These are phyloP conservation scores for Thunnus albacares DNA, from an alignment of 2,797 vertebrate species.

Conservation along the genomic window DNA sequence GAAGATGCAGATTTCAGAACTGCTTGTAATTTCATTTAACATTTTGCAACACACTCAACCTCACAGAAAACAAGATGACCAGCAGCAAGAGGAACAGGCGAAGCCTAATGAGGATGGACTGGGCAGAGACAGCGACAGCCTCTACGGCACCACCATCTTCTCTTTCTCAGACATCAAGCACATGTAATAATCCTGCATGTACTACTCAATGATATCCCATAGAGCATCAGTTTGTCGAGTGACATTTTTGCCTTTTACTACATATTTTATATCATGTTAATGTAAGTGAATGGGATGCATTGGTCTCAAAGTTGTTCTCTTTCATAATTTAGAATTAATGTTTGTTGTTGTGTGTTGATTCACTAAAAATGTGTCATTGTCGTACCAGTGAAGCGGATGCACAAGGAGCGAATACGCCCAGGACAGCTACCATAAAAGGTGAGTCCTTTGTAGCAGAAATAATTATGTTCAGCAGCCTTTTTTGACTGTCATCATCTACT, in stretches of 20 bases:
- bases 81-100: constrained; percentile 60
- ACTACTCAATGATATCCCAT: background rate
- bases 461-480: background rate
- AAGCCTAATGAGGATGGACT: constrained; percentile 51
- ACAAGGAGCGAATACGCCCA: constrained; percentile 33
- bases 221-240: background rate
- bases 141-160: constrained; percentile 84
- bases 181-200: constrained; percentile 72
- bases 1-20: background rate
- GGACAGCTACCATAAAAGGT: constrained; percentile 55
- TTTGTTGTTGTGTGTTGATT: background rate
- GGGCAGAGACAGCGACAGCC: constrained; percentile 77
- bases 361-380: constrained; percentile 29
- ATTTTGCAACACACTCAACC: background rate
- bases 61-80: constrained; percentile 67
- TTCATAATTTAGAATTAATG: background rate
- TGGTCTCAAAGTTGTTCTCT: background rate
- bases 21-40: background rate
- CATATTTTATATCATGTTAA: background rate
- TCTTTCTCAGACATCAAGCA: constrained; percentile 87
- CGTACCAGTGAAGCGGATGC: constrained; percentile 66
- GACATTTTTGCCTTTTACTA: background rate
- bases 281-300: background rate
- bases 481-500: background rate
- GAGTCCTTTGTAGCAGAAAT: background rate